These are phyloP conservation scores for Cerastis leucographa DNA, from an alignment of 2,888 invertebrate species.

Conservation along the genomic window DNA sequence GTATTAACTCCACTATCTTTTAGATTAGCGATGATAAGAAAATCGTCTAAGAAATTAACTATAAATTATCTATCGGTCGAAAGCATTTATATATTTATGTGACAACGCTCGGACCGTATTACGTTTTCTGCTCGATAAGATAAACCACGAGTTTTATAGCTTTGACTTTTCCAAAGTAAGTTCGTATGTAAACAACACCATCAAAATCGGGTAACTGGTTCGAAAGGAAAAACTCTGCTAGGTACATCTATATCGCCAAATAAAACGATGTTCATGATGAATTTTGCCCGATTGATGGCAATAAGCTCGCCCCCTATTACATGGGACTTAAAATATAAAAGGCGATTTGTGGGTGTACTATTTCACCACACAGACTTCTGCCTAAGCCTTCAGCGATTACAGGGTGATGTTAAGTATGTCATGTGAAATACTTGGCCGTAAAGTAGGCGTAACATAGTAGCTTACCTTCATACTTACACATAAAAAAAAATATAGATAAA, in stretches of 20 bases:
- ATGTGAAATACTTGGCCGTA: background rate
- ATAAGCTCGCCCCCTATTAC: too few species aligned
- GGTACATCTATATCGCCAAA: background rate
- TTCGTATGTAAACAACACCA: slow-evolving; percentile 54
- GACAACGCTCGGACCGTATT: slow-evolving; percentile 23
- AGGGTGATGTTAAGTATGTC: too few species aligned
- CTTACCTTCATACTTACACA: slow-evolving; percentile 11
- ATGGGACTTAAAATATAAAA: too few species aligned
- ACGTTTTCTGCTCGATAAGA: slow-evolving; percentile 54
- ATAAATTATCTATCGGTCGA: slow-evolving; percentile 2
- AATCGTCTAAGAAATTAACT: slow-evolving; percentile 19
- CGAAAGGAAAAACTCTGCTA: background rate
- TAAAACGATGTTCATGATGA: background rate
- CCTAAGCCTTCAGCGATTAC: too few species aligned
- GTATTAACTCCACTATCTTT: background rate
- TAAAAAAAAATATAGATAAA: slow-evolving; percentile 36
- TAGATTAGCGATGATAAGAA: background rate
- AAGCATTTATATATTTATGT: slow-evolving; percentile 36
- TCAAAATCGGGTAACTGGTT: slow-evolving; percentile 49
- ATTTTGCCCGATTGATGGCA: too few species aligned
- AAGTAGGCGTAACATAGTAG: slow-evolving; percentile 4
- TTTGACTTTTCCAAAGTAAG: slow-evolving; percentile 26
- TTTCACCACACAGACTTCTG: too few species aligned
- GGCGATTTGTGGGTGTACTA: too few species aligned
- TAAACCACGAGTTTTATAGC: slow-evolving; percentile 53